Percentiles rank a stretch among this genome's conserved stretches.
Evolutionary conservation across 1,140 invertebrate species (phyloP).

Genomic region (Monochamus saltuarius): DNA sequence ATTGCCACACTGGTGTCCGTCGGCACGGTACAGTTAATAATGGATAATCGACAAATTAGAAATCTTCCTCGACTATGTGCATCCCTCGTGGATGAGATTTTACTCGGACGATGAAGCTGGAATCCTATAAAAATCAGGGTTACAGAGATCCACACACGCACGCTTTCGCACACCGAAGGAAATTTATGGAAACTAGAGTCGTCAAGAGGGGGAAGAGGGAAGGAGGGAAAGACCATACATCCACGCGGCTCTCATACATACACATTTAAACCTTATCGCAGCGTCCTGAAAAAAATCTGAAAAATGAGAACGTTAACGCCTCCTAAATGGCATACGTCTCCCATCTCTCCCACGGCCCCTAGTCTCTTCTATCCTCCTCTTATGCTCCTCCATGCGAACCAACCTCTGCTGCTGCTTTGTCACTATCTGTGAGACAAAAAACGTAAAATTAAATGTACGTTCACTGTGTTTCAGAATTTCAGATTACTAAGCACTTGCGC

Average conservation of each 20-base stretch:
- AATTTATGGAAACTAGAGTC: neutral
- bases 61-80: too few species aligned
- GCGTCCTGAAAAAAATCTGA: slow-evolving; percentile 19
- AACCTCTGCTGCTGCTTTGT: slow-evolving; percentile 83
- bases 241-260: slow-evolving; percentile 2
- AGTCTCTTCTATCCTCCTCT: slow-evolving; percentile 72
- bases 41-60: too few species aligned
- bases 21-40: too few species aligned
- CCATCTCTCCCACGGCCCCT: slow-evolving; percentile 44
- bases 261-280: slow-evolving; percentile 10
- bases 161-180: slow-evolving; percentile 6
- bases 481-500: too few species aligned
- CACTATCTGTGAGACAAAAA: slow-evolving; percentile 68
- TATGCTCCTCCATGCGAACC: slow-evolving; percentile 82
- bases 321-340: slow-evolving; percentile 19
- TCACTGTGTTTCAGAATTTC: neutral
- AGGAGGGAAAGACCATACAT: slow-evolving; percentile 7
- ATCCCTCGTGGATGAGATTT: too few species aligned
- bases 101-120: neutral
- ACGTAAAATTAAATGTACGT: slow-evolving; percentile 12
- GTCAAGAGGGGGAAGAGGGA: neutral
- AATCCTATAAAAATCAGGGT: slow-evolving; percentile 20
- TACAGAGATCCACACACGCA: slow-evolving; percentile 6
- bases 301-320: slow-evolving; percentile 25
- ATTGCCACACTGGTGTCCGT: too few species aligned